These are phyloP conservation scores for Drosophila recens DNA, from an alignment of 2,888 invertebrate species.

Conservation along the genomic window DNA sequence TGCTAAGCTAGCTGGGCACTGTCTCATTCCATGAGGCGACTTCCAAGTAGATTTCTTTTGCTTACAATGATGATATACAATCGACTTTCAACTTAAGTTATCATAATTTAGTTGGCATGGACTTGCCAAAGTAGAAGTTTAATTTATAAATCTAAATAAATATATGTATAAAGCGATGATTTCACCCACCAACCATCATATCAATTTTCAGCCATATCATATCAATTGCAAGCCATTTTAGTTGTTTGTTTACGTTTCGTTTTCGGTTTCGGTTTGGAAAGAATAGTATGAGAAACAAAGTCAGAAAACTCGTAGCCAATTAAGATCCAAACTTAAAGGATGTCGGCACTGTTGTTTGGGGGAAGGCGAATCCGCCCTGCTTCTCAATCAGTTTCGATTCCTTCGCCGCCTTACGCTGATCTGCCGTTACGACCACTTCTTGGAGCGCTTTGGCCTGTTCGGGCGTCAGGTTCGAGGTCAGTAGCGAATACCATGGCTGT, in stretches of 20 bases:
- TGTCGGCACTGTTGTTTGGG: slow-evolving; percentile 95
- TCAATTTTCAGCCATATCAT: slow-evolving; percentile 57
- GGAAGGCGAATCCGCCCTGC: slow-evolving; percentile 95
- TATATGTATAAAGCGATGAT: slow-evolving; percentile 58
- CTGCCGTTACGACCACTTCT: slow-evolving; percentile 95
- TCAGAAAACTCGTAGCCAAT: slow-evolving; percentile 59
- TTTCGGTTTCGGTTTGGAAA: slow-evolving; percentile 58
- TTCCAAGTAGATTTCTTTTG: slow-evolving; percentile 48
- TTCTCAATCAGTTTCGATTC: slow-evolving; percentile 98
- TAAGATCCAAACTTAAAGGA: slow-evolving; percentile 93
- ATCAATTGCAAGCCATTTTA: slow-evolving; percentile 39
- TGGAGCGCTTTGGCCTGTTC: slow-evolving; percentile 94
- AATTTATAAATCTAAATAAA: slow-evolving; percentile 76
- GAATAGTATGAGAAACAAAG: slow-evolving; percentile 60
- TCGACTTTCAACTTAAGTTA: slow-evolving; percentile 65
- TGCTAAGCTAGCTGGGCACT: slow-evolving; percentile 32
- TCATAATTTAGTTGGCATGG: slow-evolving; percentile 70
- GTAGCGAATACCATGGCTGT: slow-evolving; percentile 92
- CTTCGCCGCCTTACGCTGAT: slow-evolving; percentile 96
- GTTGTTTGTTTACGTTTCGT: slow-evolving; percentile 32
- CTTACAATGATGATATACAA: slow-evolving; percentile 72
- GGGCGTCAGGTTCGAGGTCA: slow-evolving; percentile 91
- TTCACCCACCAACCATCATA: slow-evolving; percentile 34
- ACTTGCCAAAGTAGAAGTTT: slow-evolving; percentile 56
- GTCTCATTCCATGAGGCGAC: slow-evolving; percentile 69